Conservation (phyloP, 2,113 vertebrate species). For the Chaetops frenatus region DNA sequence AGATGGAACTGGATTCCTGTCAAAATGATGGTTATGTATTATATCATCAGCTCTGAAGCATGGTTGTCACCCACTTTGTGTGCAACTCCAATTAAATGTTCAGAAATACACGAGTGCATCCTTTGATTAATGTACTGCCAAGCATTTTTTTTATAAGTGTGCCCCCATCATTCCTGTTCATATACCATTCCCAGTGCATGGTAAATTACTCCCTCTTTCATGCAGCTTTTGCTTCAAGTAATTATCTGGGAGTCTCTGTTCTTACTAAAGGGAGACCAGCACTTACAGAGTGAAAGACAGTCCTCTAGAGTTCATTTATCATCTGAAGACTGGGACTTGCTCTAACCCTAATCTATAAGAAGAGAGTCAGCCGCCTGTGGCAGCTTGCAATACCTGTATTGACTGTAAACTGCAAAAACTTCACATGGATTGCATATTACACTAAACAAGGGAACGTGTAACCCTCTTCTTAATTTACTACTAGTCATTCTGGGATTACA, state of each 20-base stretch:
- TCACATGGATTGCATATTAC: not conserved
- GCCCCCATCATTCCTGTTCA: constrained; percentile 68
- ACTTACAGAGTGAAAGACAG: not conserved
- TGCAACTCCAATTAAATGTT: not conserved
- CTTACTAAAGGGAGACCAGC: not conserved
- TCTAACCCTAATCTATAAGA: not conserved
- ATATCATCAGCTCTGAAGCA: not conserved
- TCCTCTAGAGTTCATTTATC: not conserved
- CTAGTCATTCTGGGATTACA: not conserved
- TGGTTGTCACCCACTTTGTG: not conserved
- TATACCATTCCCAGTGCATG: constrained; percentile 59
- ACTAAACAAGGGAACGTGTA: accelerated
- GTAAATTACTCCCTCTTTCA: constrained; percentile 60
- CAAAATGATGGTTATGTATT: not conserved
- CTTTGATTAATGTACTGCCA: constrained; percentile 75
- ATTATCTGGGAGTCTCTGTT: not conserved
- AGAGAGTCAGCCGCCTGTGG: not conserved
- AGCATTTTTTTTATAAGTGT: constrained; percentile 58
- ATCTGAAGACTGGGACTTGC: not conserved
- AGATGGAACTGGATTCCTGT: not conserved
- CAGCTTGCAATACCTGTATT: not conserved
- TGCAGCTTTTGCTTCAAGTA: constrained; percentile 51
- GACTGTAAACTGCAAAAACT: not conserved
- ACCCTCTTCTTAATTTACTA: not conserved
- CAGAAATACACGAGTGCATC: not conserved